Base-by-base conservation (phyloP, 2,888 invertebrate species). In the Scaptomyza cyrtandrae region DNA sequence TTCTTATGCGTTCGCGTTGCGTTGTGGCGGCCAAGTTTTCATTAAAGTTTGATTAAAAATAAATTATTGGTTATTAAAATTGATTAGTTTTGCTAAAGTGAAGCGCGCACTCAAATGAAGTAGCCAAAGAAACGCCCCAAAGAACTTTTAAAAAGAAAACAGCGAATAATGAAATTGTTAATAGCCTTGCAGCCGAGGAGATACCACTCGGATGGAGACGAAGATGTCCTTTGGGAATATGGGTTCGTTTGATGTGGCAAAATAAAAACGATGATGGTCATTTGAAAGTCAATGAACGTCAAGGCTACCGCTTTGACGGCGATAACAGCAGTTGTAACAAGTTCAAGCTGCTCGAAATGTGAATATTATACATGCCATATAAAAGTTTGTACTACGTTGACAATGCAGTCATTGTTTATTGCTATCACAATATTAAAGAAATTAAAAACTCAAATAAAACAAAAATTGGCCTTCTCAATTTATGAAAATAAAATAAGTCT, bases 31-130 rank as follows among this genome's bases (percentile, higher is more conserved):
- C 41, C 64, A 77, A 76, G 71, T 80, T 87, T 82, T 78, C 80
- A 86, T 86, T 85, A 89, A 88, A 83, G 74, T 89, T 87, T 89
- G 80, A 87, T 87, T 86, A 86, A 88, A 89, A 87, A 77, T 86
- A 86, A 89, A 89, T 87, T 86, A 89, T 83, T 75, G 80, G 89
- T 88, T 88, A 87, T 87, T 89, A 88, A 89, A 88, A 88, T 80
- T 86, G 86, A 85, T 88, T 88, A 88, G 85, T 88, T 85, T 86
- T 62, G 78, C 75, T 48, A 67, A 71, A 77, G 53, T 63, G 65
- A 58, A 52, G 66, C 33, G 64, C 58, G 63, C 70, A 55, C 70
- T 72, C 59, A 60, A 58, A 52, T 72, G 75, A 46, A 58, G 77
- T 53, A 63, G 63, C 72, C 60, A 54, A 62, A 71, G 73, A n/a